Conservation (phyloP, 2,113 vertebrate species). For the Pogonocichla stellata region DNA sequence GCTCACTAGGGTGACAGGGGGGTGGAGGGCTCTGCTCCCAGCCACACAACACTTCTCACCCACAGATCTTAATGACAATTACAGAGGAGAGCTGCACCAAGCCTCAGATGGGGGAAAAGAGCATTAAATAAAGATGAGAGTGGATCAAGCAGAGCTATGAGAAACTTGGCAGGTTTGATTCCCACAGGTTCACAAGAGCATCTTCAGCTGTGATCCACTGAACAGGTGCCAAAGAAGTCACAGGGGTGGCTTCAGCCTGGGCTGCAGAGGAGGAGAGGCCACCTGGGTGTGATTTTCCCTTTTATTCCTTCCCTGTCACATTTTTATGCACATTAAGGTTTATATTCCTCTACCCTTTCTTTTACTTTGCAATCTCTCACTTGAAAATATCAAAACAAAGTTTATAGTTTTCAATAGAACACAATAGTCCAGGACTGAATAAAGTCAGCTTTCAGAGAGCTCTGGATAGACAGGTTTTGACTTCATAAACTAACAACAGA, state of each 20-base stretch:
- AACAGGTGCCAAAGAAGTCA: background rate
- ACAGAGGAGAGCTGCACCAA: background rate
- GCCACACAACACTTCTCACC: rapidly evolving
- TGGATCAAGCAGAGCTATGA: background rate
- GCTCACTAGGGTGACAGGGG: background rate
- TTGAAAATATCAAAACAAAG: background rate
- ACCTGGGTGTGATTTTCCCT: background rate
- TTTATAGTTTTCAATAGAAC: background rate
- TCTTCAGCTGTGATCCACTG: background rate
- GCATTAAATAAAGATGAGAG: conserved; percentile 37
- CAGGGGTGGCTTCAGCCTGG: background rate
- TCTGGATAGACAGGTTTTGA: background rate
- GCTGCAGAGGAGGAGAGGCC: background rate
- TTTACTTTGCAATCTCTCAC: background rate
- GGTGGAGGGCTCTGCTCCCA: background rate
- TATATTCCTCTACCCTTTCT: background rate
- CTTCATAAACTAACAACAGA: background rate
- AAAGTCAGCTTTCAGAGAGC: background rate
- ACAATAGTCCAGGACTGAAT: background rate
- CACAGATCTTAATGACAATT: background rate
- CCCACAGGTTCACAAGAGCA: background rate
- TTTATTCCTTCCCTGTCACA: background rate
- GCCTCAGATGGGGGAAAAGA: background rate
- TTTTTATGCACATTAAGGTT: background rate
- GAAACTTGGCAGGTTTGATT: conserved; percentile 22